Evolutionary conservation across 2,888 invertebrate species (phyloP).

Genomic region (Pristionchus maxplancki): DNA sequence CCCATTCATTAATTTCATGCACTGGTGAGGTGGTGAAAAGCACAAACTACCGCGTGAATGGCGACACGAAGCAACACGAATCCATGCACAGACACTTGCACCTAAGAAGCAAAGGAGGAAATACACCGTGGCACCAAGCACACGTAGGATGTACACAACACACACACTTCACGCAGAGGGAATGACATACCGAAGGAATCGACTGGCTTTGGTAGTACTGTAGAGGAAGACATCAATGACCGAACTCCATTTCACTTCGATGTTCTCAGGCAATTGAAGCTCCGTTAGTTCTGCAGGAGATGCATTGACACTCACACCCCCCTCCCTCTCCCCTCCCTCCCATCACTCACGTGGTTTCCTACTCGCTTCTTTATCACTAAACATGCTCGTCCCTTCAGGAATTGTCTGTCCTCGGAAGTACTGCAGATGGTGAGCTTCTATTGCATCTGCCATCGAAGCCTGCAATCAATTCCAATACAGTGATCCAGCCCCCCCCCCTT

Average conservation of each 20-base stretch:
- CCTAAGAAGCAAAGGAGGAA: conserved; percentile 9
- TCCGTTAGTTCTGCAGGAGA: conserved; percentile 82
- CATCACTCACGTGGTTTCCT: no score
- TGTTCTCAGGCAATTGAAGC: conserved; percentile 82
- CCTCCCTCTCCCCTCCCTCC: not conserved
- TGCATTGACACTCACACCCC: not conserved
- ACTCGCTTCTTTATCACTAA: conserved; percentile 75
- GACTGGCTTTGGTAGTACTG: conserved; percentile 60
- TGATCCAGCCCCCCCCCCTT: not conserved
- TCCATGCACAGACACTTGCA: conserved; percentile 47
- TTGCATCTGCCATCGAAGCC: conserved; percentile 47
- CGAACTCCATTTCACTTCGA: conserved; percentile 82
- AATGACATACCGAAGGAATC: conserved; percentile 58
- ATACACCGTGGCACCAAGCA: conserved; percentile 12
- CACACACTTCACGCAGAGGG: not conserved
- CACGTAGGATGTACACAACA: conserved; percentile 17
- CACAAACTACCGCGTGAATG: conserved; percentile 39
- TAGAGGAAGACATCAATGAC: conserved; percentile 74
- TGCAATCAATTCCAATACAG: not conserved
- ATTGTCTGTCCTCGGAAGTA: conserved; percentile 80
- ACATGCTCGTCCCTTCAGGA: conserved; percentile 72
- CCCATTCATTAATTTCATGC: not conserved
- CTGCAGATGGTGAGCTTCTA: conserved; percentile 81
- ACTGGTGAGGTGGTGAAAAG: not conserved
- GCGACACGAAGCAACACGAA: conserved; percentile 36